Evolutionary conservation across 2,797 vertebrate species (phyloP).

Genomic region (Takifugu rubripes): DNA sequence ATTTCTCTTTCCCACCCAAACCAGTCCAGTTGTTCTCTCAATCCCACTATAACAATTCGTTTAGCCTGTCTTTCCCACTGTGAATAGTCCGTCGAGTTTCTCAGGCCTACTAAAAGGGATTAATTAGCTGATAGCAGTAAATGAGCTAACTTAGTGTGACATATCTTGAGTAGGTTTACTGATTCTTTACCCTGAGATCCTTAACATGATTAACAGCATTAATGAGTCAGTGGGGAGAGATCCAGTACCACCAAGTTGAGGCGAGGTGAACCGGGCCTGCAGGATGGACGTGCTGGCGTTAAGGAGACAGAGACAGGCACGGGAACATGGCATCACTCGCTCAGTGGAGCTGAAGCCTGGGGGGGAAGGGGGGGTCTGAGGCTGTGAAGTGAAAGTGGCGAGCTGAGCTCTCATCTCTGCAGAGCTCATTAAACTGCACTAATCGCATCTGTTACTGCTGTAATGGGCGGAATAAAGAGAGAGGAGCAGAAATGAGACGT

Average conservation of each 20-base stretch:
- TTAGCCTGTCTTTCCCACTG: too few relatives aligned
- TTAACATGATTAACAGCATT: too few relatives aligned
- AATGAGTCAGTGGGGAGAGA: too few relatives aligned
- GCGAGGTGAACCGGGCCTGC: background rate
- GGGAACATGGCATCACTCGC: conserved; percentile 11
- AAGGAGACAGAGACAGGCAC: conserved; percentile 10
- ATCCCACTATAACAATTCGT: too few relatives aligned
- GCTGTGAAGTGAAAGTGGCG: conserved; percentile 35
- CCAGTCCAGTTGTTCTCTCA: too few relatives aligned
- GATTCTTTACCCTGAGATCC: too few relatives aligned
- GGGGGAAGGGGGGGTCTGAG: conserved; percentile 23
- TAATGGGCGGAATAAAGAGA: conserved; percentile 49
- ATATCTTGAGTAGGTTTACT: background rate
- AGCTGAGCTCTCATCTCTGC: conserved; percentile 57
- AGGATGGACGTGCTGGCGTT: conserved; percentile 16
- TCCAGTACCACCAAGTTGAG: too few relatives aligned
- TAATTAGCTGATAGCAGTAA: too few relatives aligned
- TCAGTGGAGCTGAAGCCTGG: conserved; percentile 35
- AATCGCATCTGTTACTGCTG: conserved; percentile 58
- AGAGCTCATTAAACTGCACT: conserved; percentile 70
- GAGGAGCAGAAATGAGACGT: conserved; percentile 35
- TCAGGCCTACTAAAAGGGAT: too few relatives aligned
- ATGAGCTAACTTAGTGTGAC: background rate
- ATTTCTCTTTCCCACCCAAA: too few relatives aligned
- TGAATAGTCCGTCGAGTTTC: too few relatives aligned